phyloP scores from a whole-genome alignment of 2,888 invertebrate genomes.

The Drosophila cognata region DNA sequence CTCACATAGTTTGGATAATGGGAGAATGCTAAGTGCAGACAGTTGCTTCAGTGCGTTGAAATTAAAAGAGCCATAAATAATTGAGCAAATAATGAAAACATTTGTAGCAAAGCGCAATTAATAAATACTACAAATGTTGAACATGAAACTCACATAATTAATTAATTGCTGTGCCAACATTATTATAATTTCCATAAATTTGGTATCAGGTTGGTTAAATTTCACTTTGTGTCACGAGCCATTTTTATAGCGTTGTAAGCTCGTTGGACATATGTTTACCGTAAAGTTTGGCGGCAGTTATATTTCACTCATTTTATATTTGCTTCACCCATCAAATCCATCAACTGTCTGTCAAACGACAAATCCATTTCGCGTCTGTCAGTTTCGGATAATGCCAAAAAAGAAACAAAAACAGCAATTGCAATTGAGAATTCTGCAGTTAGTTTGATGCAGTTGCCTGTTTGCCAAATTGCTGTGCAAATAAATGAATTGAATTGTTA shows the following conservation, averaged over 20 bases:
- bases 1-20: background rate
- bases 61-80: conserved; percentile 14
- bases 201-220: conserved; percentile 27
- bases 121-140: conserved; percentile 38
- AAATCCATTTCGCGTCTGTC: conserved; percentile 74
- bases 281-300: conserved; percentile 26
- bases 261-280: conserved; percentile 12
- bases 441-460: conserved; percentile 44
- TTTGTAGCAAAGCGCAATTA: conserved; percentile 35
- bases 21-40: background rate
- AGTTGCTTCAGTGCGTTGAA: background rate
- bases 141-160: conserved; percentile 55
- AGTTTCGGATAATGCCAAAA: conserved; percentile 66
- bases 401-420: conserved; percentile 20
- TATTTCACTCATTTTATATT: conserved; percentile 27
- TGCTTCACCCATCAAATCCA: conserved; percentile 59
- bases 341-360: conserved; percentile 77
- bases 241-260: conserved; percentile 39
- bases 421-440: conserved; percentile 43
- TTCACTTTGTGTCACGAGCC: conserved; percentile 33
- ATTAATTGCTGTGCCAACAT: conserved; percentile 61
- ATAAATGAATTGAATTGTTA: conserved; percentile 79
- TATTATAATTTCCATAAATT: conserved; percentile 45
- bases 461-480: conserved; percentile 65
- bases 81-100: conserved; percentile 7